phyloP scores from a whole-genome alignment of 2,797 vertebrate species.

The Lepidocolaptes lacrymiger region DNA sequence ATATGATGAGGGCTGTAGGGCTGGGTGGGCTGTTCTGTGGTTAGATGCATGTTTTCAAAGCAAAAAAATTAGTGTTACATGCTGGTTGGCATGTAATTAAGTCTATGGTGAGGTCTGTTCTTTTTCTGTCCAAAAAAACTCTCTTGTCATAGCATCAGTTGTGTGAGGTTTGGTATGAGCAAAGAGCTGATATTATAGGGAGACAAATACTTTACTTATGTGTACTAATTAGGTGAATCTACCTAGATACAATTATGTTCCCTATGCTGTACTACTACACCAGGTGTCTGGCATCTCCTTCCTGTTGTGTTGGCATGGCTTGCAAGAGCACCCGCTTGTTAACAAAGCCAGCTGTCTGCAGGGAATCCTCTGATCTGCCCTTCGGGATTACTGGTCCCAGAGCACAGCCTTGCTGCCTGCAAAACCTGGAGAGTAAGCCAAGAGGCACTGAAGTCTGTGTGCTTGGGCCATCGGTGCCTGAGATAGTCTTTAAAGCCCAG shows the following conservation, averaged over 20 bases:
- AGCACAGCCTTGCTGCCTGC: neutral
- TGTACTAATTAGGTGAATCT: neutral
- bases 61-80: neutral
- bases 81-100: neutral
- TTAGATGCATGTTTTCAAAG: neutral
- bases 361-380: neutral
- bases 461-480: neutral
- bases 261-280: neutral
- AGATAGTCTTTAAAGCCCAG: neutral
- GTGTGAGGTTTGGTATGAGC: neutral
- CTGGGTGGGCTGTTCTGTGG: neutral
- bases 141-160: neutral
- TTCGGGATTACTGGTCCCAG: neutral
- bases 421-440: neutral
- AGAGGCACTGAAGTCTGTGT: neutral
- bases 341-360: neutral
- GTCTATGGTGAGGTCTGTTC: neutral
- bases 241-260: neutral
- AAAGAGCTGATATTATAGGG: neutral
- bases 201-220: neutral
- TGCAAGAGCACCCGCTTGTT: neutral
- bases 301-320: neutral
- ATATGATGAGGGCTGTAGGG: neutral
- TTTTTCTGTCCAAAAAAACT: neutral
- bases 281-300: neutral